Evolutionary conservation across 92 coral and sea anemone species (phyloP).

Genomic region (Phymanthus crucifer): DNA sequence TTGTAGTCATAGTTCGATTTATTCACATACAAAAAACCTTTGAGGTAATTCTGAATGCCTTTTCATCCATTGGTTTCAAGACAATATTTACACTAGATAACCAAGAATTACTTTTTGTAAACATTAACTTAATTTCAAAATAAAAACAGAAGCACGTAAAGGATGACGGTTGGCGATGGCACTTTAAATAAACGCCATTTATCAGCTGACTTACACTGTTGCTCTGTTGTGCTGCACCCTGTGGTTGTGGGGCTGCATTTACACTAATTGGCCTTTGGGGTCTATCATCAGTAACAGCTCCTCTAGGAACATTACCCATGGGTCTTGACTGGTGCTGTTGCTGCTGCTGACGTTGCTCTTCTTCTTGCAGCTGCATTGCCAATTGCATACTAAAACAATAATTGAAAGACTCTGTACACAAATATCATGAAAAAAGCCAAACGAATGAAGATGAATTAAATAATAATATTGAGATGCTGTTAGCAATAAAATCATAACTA

Average conservation of each 20-base stretch:
- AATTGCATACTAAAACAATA: constrained; percentile 66
- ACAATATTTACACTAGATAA: too few species aligned
- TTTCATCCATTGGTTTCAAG: too few species aligned
- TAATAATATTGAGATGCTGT: too few species aligned
- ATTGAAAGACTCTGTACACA: background rate
- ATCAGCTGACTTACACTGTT: constrained; percentile 13
- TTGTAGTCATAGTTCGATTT: too few species aligned
- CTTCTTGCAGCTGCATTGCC: constrained; percentile 91
- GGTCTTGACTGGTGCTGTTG: constrained; percentile 49
- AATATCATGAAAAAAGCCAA: background rate
- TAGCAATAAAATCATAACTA: too few species aligned
- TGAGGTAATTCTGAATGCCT: too few species aligned
- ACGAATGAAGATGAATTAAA: background rate
- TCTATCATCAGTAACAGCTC: background rate
- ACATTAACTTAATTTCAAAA: too few species aligned
- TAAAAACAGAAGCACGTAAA: too few species aligned
- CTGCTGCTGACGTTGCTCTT: constrained; percentile 71
- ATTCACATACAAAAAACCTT: too few species aligned
- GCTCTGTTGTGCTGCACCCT: constrained; percentile 2
- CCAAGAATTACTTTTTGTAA: background rate
- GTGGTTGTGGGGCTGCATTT: constrained; percentile 15
- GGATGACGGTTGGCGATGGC: too few species aligned
- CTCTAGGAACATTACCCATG: constrained; percentile 26
- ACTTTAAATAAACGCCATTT: background rate
- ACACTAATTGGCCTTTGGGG: constrained; percentile 22